Base-by-base conservation (phyloP, 2,888 invertebrate species). In the Rhaphigaster nebulosa region DNA sequence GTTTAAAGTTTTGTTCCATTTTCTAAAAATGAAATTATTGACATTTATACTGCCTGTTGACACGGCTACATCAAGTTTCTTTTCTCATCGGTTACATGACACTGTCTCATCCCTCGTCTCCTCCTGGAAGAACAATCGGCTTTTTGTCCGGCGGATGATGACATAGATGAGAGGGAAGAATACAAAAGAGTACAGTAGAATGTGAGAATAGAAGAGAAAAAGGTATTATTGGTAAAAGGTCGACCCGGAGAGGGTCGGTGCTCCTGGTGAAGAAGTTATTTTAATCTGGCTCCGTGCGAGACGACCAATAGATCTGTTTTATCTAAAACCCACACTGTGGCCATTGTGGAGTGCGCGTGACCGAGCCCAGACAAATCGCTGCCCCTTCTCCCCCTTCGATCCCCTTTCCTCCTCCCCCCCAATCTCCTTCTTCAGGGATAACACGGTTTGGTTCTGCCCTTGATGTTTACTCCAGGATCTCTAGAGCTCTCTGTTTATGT, bases 201-300 rank as follows among this genome's bases (percentile, higher is more conserved):
- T 50, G 87, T 34, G 29, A 87, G 87, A 54, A 87, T 34, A 23
- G 52, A 52, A 50, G 87, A 87, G 45, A 87, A 56, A 87, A 56
- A 87, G 87, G 34, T 34, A 84, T 41, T 50, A 84, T 84, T 84
- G 45, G 84, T 84, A 84, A 84, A 84, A 84, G 84, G 45, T 45
- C n/a, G 84, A 23, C 45, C 3, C 0, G 70, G 8, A 15, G 18
- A 76, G 70, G 70, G 70, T 50, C 84, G 84, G 6, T 50, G 45
- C 84, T 84, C 38, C 87, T 84, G 90, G 34, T 76, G 38, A 90
- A 90, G 90, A 90, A 90, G 90, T 38, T 90, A 90, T 90, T 84
- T 84, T 90, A 90, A 90, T 90, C 45, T n/a, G 34, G 18, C 6
- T 56, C 54, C 90, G 90, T 90, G 90, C 90, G 90, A 87, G 90